Conservation (phyloP, 35 echinoderm and acorn worm genomes). For the Anneissia japonica region DNA sequence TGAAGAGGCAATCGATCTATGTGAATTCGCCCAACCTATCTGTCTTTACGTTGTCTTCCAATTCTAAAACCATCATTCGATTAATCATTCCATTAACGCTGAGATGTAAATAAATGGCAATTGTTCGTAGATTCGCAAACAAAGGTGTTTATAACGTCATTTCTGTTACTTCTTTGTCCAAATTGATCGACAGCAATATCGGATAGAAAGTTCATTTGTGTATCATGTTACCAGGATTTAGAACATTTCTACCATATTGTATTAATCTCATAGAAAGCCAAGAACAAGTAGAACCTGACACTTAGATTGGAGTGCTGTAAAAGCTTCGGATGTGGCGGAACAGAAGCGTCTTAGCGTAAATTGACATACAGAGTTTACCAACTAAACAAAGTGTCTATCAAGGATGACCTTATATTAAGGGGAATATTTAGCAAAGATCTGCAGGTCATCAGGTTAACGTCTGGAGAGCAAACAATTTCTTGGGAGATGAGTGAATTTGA, state of each 20-base stretch:
- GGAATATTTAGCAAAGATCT: neutral
- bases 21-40: too few species aligned
- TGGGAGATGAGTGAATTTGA: neutral
- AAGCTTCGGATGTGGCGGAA: neutral
- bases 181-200: neutral
- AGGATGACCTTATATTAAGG: neutral
- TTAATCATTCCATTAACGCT: too few species aligned
- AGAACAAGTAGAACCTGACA: neutral
- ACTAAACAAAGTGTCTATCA: constrained; percentile 1
- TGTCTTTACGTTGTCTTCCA: too few species aligned
- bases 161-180: neutral
- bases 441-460: neutral
- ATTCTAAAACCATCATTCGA: too few species aligned
- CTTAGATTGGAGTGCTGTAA: neutral
- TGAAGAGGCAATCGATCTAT: too few species aligned
- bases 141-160: neutral
- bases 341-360: neutral
- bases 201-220: neutral
- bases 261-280: neutral
- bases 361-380: neutral
- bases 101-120: too few species aligned
- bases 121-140: neutral
- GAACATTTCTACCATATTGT: neutral
- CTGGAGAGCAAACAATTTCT: neutral
- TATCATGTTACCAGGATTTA: neutral